A percentile compares a stretch with the other conserved stretches of the same genome.
These are phyloP conservation scores for Chrysolina oricalcia DNA, from an alignment of 2,888 invertebrate genomes.

Conservation along the genomic window DNA sequence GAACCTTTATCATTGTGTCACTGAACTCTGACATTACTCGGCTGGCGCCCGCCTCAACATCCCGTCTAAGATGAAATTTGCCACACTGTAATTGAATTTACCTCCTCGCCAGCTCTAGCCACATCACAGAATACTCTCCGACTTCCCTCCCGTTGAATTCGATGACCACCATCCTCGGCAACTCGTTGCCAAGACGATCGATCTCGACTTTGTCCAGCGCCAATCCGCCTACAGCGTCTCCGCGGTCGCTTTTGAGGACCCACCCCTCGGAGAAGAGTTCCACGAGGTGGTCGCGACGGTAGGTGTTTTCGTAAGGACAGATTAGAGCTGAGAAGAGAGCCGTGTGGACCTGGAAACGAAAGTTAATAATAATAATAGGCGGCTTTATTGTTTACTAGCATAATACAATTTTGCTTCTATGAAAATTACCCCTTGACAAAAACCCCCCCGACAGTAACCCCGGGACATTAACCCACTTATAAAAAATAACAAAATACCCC, in stretches of 20 bases:
- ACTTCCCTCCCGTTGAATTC: constrained; percentile 86
- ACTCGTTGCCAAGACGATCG: constrained; percentile 77
- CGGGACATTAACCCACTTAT: too few relatives aligned
- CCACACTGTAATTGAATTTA: constrained; percentile 57
- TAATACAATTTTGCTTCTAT: too few relatives aligned
- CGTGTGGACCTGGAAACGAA: constrained; percentile 69
- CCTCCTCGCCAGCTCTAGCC: constrained; percentile 87
- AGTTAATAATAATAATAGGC: too few relatives aligned
- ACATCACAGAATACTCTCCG: constrained; percentile 84
- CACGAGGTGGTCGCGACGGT: constrained; percentile 77
- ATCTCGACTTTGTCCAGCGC: constrained; percentile 73
- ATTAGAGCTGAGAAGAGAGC: constrained; percentile 75
- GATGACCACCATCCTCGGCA: constrained; percentile 81
- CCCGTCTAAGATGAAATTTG: too few relatives aligned
- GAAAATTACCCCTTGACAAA: too few relatives aligned
- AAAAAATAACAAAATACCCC: too few relatives aligned
- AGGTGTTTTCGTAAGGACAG: constrained; percentile 75
- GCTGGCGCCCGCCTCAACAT: too few relatives aligned
- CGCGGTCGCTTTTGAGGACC: constrained; percentile 72
- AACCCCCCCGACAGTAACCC: too few relatives aligned
- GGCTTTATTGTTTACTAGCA: too few relatives aligned
- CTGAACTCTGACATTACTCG: too few relatives aligned
- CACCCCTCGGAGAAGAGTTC: constrained; percentile 92
- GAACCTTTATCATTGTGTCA: too few relatives aligned
- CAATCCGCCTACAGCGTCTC: constrained; percentile 59